Conservation (phyloP, 2,113 vertebrate genomes). For the Merops nubicus region DNA sequence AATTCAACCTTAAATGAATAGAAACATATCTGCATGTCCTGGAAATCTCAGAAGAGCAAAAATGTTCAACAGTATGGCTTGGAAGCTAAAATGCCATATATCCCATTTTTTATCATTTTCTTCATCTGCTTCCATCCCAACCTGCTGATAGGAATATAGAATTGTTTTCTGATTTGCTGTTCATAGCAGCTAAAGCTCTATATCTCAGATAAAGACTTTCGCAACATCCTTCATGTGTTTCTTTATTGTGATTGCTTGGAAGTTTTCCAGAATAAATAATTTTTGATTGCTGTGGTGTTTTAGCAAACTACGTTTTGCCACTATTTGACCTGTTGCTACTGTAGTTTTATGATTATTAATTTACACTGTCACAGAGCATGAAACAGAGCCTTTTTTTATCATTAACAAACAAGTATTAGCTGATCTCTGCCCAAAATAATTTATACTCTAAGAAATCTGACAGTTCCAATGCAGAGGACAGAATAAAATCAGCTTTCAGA, state of each 20-base stretch:
- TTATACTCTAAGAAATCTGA: not conserved
- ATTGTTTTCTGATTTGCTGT: constrained; percentile 1
- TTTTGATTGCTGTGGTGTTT: not conserved
- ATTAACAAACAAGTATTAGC: not conserved
- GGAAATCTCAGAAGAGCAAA: constrained; percentile 29
- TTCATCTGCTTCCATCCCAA: constrained; percentile 16
- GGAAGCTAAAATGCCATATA: constrained; percentile 20
- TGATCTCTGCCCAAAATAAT: not conserved
- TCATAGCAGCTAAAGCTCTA: not conserved
- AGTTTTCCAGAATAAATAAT: not conserved
- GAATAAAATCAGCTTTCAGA: not conserved
- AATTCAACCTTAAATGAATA: not conserved
- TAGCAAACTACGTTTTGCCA: not conserved
- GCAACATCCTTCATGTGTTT: not conserved
- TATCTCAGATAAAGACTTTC: not conserved
- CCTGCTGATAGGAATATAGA: not conserved
- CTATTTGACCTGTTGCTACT: not conserved
- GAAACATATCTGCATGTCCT: not conserved
- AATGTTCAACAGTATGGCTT: not conserved
- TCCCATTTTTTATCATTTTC: constrained; percentile 2
- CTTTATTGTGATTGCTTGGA: not conserved
- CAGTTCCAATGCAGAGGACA: not conserved
- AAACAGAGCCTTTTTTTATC: not conserved
- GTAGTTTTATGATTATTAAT: not conserved
- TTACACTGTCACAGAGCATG: not conserved